A percentile compares a stretch with the other conserved stretches of the same genome.
Conservation (phyloP, 2,888 invertebrate species). For the Erebia epiphron region DNA sequence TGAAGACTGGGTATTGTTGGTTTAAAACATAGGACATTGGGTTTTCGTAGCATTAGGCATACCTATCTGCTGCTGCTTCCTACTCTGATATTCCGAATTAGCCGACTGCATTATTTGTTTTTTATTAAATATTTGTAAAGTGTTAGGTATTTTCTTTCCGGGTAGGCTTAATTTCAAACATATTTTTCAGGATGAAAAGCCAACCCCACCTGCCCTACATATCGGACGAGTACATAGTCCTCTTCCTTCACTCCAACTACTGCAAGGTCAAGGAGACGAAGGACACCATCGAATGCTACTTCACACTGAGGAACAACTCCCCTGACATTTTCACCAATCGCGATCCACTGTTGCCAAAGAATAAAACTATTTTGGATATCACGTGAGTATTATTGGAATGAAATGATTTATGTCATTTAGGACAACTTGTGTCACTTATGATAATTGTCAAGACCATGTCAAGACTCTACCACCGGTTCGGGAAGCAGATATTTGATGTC, state of each 20-base stretch:
- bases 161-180: neutral
- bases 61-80: too few species aligned
- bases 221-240: conserved; percentile 84
- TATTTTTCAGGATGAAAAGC: conserved; percentile 78
- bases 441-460: too few species aligned
- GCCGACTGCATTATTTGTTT: too few species aligned
- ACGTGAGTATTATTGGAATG: conserved; percentile 75
- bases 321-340: conserved; percentile 84
- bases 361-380: conserved; percentile 80
- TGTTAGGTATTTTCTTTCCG: too few species aligned
- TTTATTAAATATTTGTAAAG: too few species aligned
- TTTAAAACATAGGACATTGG: neutral
- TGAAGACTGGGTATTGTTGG: neutral
- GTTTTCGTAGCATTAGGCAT: neutral
- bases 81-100: too few species aligned
- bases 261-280: conserved; percentile 76
- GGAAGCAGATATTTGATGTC: too few species aligned
- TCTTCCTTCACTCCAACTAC: conserved; percentile 85
- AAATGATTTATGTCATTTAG: too few species aligned
- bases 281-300: conserved; percentile 78
- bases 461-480: too few species aligned
- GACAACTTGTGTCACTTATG: too few species aligned
- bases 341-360: conserved; percentile 76
- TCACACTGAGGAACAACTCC: conserved; percentile 82
- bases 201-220: conserved; percentile 84